A percentile compares a stretch with the other conserved stretches of the same genome.
Evolutionary conservation across 1,140 invertebrate species (phyloP).

Genomic region (Polyergus mexicanus): DNA sequence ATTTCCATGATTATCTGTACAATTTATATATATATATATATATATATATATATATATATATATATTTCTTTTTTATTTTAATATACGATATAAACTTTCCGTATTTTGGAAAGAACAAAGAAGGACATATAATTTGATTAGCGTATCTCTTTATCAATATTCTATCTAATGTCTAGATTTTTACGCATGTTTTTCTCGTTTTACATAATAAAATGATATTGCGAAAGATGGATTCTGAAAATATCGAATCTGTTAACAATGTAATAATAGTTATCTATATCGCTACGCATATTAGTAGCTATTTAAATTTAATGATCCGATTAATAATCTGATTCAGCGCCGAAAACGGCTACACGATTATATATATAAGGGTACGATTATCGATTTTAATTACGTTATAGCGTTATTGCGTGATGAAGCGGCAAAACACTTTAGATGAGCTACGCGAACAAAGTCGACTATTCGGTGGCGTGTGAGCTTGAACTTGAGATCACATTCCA

Average conservation of each 20-base stretch:
- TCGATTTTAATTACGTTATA: constrained; percentile 44
- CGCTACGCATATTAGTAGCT: not conserved
- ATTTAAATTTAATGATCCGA: constrained; percentile 21
- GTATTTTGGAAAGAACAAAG: not conserved
- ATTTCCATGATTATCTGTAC: not conserved
- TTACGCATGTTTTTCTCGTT: not conserved
- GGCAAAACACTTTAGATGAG: constrained; percentile 36
- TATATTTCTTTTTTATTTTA: not conserved
- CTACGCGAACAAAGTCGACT: constrained; percentile 57
- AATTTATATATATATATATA: not conserved
- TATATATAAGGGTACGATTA: constrained; percentile 41
- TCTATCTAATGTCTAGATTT: not conserved
- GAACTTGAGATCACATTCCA: constrained; percentile 72
- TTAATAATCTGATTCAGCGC: constrained; percentile 17
- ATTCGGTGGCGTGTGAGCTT: constrained; percentile 73
- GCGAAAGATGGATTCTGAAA: not conserved
- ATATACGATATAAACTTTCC: not conserved
- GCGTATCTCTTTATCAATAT: not conserved
- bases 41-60: too few species aligned
- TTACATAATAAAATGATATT: not conserved
- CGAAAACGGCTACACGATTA: constrained; percentile 11
- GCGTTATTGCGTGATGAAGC: constrained; percentile 47
- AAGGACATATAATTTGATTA: not conserved
- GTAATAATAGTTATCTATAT: not conserved
- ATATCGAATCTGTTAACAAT: not conserved